A percentile compares a stretch with the other conserved stretches of the same genome.
Evolutionary conservation across 1,140 invertebrate genomes (phyloP).

Genomic region (Lithobius niger): DNA sequence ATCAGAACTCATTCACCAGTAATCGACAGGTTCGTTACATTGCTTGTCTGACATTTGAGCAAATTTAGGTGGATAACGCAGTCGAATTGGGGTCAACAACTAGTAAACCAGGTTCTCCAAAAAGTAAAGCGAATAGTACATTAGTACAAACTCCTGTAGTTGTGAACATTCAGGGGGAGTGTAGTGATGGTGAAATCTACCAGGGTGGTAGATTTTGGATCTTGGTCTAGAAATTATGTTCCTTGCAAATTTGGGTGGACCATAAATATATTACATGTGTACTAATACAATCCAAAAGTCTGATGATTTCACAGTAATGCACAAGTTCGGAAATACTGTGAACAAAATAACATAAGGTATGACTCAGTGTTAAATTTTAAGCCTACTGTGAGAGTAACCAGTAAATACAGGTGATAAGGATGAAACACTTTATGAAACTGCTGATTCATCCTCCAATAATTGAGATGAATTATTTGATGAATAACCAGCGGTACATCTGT

Average conservation of each 20-base stretch:
- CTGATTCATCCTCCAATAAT: neutral
- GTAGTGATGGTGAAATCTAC: neutral
- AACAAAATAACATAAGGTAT: neutral
- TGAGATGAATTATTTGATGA: neutral
- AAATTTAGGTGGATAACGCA: neutral
- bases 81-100: neutral
- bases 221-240: no score
- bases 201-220: neutral
- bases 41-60: neutral
- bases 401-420: no score
- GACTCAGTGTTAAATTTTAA: neutral
- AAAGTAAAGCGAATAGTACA: neutral
- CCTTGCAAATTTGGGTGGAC: neutral
- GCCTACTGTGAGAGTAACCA: no score
- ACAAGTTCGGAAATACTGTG: neutral
- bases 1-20: neutral
- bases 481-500: neutral
- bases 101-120: neutral
- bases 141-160: neutral
- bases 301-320: neutral
- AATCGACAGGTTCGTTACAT: neutral
- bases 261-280: neutral
- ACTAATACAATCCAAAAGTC: neutral
- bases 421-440: no score
- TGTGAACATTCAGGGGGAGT: neutral